Percentiles rank a stretch among this genome's conserved stretches.
phyloP scores from a whole-genome alignment of 1,140 invertebrate genomes.

The Magallana gigas region DNA sequence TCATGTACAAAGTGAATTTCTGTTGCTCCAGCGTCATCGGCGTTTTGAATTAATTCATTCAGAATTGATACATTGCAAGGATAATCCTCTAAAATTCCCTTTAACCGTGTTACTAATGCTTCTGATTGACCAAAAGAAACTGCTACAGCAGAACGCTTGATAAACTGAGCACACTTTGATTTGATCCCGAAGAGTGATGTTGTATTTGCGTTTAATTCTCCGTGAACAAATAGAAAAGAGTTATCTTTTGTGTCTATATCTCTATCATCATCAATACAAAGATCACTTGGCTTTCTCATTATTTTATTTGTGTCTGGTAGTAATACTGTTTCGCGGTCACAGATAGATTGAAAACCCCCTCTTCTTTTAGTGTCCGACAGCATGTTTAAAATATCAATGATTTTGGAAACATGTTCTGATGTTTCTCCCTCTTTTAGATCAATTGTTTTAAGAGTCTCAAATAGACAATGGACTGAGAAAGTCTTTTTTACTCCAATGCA shows the following conservation, averaged over 20 bases:
- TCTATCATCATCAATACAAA: conserved; percentile 66
- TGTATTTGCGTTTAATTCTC: conserved; percentile 52
- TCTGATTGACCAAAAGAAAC: conserved; percentile 73
- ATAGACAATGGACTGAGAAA: not conserved
- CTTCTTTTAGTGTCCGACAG: not conserved
- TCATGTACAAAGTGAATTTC: conserved; percentile 75
- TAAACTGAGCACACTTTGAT: conserved; percentile 59
- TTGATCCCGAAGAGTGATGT: conserved; percentile 65
- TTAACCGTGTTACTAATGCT: conserved; percentile 70
- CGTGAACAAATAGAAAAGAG: conserved; percentile 57
- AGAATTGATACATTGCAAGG: conserved; percentile 70
- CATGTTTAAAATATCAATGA: not conserved
- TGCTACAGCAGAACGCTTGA: conserved; percentile 38
- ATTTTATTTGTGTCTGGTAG: conserved; percentile 59
- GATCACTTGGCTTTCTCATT: conserved; percentile 44
- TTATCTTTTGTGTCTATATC: conserved; percentile 56
- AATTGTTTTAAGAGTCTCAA: not conserved
- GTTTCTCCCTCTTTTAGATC: not conserved
- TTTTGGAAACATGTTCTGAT: not conserved
- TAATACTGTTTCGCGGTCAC: not conserved
- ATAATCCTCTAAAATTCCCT: conserved; percentile 70
- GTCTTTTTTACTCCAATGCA: not conserved
- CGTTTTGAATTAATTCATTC: conserved; percentile 80
- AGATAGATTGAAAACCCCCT: not conserved
- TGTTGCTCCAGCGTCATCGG: conserved; percentile 77